Percentiles rank a stretch among this genome's conserved stretches.
phyloP scores from a whole-genome alignment of 2,888 invertebrate species.

The Keiferia lycopersicella region DNA sequence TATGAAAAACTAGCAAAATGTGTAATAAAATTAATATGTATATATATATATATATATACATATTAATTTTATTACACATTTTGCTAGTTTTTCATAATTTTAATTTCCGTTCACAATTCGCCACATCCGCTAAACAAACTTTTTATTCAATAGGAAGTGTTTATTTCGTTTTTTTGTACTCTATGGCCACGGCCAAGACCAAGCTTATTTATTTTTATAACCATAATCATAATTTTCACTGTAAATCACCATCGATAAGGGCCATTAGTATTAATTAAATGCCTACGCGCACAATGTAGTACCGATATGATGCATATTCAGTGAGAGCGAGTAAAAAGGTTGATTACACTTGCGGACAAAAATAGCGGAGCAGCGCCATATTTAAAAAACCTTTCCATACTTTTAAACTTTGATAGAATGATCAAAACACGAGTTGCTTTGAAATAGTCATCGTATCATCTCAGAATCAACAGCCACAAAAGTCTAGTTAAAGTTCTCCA shows the following conservation, averaged over 20 bases:
- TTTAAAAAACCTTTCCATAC: too few species aligned
- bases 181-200: neutral
- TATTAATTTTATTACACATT: too few species aligned
- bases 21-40: too few species aligned
- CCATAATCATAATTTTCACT: constrained; percentile 18
- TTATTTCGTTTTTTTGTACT: neutral
- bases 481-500: too few species aligned
- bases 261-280: constrained; percentile 21
- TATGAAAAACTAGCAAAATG: too few species aligned
- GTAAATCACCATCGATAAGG: constrained; percentile 20
- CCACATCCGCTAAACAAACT: neutral
- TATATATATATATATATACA: too few species aligned
- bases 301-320: constrained; percentile 22
- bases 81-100: too few species aligned
- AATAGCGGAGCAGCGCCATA: too few species aligned
- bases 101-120: neutral
- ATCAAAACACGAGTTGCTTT: too few species aligned
- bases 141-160: neutral
- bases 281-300: constrained; percentile 18
- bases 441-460: too few species aligned
- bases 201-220: constrained; percentile 14
- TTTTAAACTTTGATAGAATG: too few species aligned
- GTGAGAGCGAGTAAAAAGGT: constrained; percentile 15
- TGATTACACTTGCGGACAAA: constrained; percentile 15
- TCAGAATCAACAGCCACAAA: too few species aligned